Conservation (phyloP, 2,797 vertebrate species). For the Semaprochilodus insignis region DNA sequence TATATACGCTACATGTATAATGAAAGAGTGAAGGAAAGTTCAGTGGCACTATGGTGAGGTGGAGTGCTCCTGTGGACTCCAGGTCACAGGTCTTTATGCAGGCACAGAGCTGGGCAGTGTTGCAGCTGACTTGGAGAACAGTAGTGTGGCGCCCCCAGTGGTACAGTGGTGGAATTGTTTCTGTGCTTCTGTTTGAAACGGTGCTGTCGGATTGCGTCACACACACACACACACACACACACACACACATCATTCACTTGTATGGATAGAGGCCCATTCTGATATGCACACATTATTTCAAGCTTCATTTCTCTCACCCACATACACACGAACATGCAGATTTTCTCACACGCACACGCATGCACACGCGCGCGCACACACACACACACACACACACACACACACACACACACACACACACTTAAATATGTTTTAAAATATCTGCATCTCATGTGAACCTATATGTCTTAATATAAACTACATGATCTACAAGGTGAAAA, state of each 20-base stretch:
- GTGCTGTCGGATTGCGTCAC: slow-evolving; percentile 69
- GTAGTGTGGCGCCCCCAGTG: slow-evolving; percentile 48
- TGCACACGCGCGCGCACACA: slow-evolving; percentile 50
- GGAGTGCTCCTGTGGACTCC: slow-evolving; percentile 27
- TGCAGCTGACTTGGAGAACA: slow-evolving; percentile 69
- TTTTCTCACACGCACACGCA: not conserved
- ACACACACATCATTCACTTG: slow-evolving; percentile 22
- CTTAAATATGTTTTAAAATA: slow-evolving; percentile 46
- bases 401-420: slow-evolving; percentile 44
- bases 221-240: too few relatives aligned
- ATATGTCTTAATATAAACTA: slow-evolving; percentile 53
- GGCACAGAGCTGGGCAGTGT: slow-evolving; percentile 75
- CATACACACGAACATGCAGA: slow-evolving; percentile 16
- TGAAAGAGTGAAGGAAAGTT: slow-evolving; percentile 37
- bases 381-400: slow-evolving; percentile 38
- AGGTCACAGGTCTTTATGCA: slow-evolving; percentile 31
- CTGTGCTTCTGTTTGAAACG: slow-evolving; percentile 58
- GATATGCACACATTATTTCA: slow-evolving; percentile 14
- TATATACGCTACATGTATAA: slow-evolving; percentile 27
- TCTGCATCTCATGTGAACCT: slow-evolving; percentile 50
- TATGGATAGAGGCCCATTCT: slow-evolving; percentile 45
- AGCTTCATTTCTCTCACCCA: slow-evolving; percentile 2
- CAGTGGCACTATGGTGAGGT: slow-evolving; percentile 56
- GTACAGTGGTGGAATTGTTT: slow-evolving; percentile 60
- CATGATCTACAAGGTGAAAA: slow-evolving; percentile 57